A percentile compares a stretch with the other conserved stretches of the same genome.
Conservation (phyloP, 2,888 invertebrate genomes). For the Stenoptilia bipunctidactyla region DNA sequence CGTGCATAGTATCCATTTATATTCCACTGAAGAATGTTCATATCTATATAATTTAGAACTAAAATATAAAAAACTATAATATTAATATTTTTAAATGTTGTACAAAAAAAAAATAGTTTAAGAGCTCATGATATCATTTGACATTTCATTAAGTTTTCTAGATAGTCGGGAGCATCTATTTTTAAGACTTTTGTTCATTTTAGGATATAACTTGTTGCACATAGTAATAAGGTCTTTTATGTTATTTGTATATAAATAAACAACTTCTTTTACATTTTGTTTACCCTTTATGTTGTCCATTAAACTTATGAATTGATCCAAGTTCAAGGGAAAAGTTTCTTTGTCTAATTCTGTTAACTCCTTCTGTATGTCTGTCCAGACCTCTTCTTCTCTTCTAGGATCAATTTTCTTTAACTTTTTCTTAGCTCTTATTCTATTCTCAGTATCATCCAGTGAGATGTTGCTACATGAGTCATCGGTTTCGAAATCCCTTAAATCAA, state of each 20-base stretch:
- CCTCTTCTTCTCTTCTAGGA: conserved; percentile 8
- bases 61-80: not conserved
- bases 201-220: conserved; percentile 3
- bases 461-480: conserved; percentile 4
- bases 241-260: not conserved
- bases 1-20: conserved; percentile 3
- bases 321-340: conserved; percentile 1
- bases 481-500: not conserved
- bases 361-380: conserved; percentile 10
- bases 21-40: conserved; percentile 1
- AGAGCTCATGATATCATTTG: not conserved
- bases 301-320: conserved; percentile 13
- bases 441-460: not conserved
- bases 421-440: not conserved
- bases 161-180: conserved; percentile 6
- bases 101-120: not conserved
- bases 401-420: conserved; percentile 8
- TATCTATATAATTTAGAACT: too few relatives aligned
- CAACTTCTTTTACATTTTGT: conserved; percentile 8
- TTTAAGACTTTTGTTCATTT: conserved; percentile 7
- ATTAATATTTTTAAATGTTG: not conserved
- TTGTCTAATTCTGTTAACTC: conserved; percentile 3
- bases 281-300: conserved; percentile 9
- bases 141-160: conserved; percentile 5
- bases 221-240: conserved; percentile 3